Evolutionary conservation across 1,140 invertebrate species (phyloP).

Genomic region (Leptinotarsa defecta): DNA sequence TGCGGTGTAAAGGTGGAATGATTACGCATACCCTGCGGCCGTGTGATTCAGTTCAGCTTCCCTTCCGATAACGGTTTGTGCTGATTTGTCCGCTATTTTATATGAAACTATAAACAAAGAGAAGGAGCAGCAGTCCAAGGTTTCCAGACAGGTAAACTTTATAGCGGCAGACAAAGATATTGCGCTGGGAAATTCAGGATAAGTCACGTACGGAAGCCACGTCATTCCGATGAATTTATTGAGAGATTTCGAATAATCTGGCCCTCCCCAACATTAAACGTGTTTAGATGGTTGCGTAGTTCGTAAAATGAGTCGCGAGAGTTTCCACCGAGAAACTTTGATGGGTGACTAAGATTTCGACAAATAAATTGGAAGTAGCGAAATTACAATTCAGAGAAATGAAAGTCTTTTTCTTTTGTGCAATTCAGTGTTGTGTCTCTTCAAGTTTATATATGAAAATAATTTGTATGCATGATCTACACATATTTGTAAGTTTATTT

Average conservation of each 20-base stretch:
- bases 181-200: slow-evolving; percentile 5
- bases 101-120: neutral
- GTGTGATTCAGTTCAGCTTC: neutral
- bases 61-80: neutral
- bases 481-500: no score
- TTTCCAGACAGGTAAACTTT: slow-evolving; percentile 1
- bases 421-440: no score
- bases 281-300: neutral
- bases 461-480: no score
- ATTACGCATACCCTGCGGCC: slow-evolving; percentile 6
- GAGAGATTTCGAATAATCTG: neutral
- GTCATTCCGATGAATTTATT: slow-evolving; percentile 4
- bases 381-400: no score
- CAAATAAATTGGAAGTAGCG: no score
- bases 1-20: slow-evolving; percentile 2
- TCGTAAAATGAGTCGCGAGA: slow-evolving; percentile 2
- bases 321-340: neutral
- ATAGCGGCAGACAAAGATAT: slow-evolving; percentile 5
- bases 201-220: slow-evolving; percentile 7
- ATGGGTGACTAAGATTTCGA: neutral
- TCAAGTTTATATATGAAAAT: no score
- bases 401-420: no score
- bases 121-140: neutral
- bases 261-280: neutral
- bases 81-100: neutral